These are phyloP conservation scores for Eulemur macaco DNA, from an alignment of 2,113 vertebrate species.

Conservation along the genomic window DNA sequence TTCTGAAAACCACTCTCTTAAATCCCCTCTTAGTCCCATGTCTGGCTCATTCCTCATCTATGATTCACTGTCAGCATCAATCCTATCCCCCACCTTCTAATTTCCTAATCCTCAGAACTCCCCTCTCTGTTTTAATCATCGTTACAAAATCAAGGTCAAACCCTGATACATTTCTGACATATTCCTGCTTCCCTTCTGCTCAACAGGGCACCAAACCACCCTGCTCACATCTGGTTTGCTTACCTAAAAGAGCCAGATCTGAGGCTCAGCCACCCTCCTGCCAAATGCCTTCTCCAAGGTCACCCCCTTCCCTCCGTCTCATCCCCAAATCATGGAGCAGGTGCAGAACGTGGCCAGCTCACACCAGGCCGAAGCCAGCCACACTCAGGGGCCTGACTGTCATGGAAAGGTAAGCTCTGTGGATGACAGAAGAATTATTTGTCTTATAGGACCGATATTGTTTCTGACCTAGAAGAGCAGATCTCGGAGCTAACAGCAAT, in stretches of 20 bases:
- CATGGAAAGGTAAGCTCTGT: background rate
- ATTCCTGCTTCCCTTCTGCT: background rate
- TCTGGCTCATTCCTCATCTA: background rate
- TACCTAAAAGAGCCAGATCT: background rate
- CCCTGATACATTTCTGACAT: background rate
- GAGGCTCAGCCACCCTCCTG: background rate
- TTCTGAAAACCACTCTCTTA: background rate
- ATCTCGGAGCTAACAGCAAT: constrained; percentile 79
- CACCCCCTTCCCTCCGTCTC: background rate
- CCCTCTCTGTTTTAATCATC: background rate
- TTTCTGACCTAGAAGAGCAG: constrained; percentile 81
- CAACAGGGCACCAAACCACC: background rate
- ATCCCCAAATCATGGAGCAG: background rate
- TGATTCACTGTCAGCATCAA: background rate
- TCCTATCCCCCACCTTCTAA: background rate
- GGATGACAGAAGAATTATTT: background rate
- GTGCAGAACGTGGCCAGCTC: background rate
- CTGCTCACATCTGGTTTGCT: background rate
- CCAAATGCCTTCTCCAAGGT: background rate
- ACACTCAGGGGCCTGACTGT: background rate
- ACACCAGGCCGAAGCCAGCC: background rate
- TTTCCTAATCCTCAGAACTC: background rate
- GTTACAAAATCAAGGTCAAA: background rate
- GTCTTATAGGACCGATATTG: constrained; percentile 67
- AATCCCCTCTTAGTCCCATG: background rate